These are phyloP conservation scores for Dendroctonus ponderosae DNA, from an alignment of 1,140 invertebrate species.

Conservation along the genomic window DNA sequence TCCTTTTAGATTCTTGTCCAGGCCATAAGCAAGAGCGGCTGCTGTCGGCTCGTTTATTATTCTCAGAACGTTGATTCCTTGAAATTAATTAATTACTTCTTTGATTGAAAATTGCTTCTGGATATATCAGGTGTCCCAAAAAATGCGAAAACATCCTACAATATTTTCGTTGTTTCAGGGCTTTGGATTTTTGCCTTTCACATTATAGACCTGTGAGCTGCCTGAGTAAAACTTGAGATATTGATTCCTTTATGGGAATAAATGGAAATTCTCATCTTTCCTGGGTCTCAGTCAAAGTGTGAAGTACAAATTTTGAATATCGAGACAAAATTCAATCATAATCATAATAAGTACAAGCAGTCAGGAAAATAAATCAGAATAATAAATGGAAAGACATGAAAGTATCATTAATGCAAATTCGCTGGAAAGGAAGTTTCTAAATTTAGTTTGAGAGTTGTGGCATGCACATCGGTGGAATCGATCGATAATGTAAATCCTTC, in stretches of 20 bases:
- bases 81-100: conserved; percentile 6
- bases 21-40: conserved; percentile 76
- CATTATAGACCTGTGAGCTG: not conserved
- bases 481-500: too few relatives aligned
- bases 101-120: too few relatives aligned
- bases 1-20: conserved; percentile 74
- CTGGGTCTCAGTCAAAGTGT: too few relatives aligned
- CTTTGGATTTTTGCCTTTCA: not conserved
- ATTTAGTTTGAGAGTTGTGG: not conserved
- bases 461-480: not conserved
- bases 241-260: not conserved
- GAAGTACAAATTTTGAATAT: too few relatives aligned
- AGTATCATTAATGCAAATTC: not conserved
- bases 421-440: not conserved
- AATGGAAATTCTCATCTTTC: too few relatives aligned
- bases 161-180: too few relatives aligned
- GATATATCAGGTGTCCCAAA: too few relatives aligned
- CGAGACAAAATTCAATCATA: too few relatives aligned
- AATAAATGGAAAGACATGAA: too few relatives aligned
- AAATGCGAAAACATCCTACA: too few relatives aligned
- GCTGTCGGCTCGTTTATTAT: conserved; percentile 80
- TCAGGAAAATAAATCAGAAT: too few relatives aligned
- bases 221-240: not conserved
- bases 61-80: conserved; percentile 65
- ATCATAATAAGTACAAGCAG: too few relatives aligned